A percentile compares a stretch with the other conserved stretches of the same genome.
phyloP scores from a whole-genome alignment of 1,140 invertebrate genomes.

The Thrips palmi region DNA sequence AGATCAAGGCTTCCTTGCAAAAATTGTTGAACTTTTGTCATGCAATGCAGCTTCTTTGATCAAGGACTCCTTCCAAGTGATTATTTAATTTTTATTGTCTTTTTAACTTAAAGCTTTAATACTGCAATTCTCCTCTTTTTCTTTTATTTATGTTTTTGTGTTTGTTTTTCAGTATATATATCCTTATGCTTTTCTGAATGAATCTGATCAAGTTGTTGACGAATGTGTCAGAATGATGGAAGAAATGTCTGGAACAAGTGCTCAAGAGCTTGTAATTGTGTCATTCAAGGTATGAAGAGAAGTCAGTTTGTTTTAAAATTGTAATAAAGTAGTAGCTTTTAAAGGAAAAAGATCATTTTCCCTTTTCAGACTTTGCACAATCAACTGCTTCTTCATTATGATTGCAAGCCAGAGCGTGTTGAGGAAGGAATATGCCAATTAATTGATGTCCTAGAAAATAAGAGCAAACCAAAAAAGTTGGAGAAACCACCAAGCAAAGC shows the following conservation, averaged over 20 bases:
- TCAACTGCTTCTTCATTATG: conserved; percentile 4
- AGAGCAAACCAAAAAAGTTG: background rate
- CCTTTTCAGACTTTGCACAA: conserved; percentile 2
- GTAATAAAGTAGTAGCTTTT: conserved; percentile 9
- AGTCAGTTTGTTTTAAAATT: conserved; percentile 9
- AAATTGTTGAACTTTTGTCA: too few relatives aligned
- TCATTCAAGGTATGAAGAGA: conserved; percentile 14
- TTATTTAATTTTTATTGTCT: background rate
- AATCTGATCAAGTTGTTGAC: conserved; percentile 10
- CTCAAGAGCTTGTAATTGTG: conserved; percentile 10
- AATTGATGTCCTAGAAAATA: background rate
- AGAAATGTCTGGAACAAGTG: conserved; percentile 5
- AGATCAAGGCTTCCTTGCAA: too few relatives aligned
- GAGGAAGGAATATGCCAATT: background rate
- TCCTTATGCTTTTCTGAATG: conserved; percentile 13
- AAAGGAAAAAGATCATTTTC: conserved; percentile 11
- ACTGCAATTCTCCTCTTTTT: background rate
- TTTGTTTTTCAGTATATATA: conserved; percentile 15
- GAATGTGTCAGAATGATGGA: conserved; percentile 12
- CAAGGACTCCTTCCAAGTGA: background rate
- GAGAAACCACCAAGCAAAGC: conserved; percentile 3
- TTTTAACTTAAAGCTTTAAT: background rate
- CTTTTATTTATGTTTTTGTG: background rate
- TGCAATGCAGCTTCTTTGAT: background rate
- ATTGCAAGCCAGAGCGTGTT: conserved; percentile 4